phyloP scores from a whole-genome alignment of 2,113 vertebrate species.

The Silurus meridionalis region DNA sequence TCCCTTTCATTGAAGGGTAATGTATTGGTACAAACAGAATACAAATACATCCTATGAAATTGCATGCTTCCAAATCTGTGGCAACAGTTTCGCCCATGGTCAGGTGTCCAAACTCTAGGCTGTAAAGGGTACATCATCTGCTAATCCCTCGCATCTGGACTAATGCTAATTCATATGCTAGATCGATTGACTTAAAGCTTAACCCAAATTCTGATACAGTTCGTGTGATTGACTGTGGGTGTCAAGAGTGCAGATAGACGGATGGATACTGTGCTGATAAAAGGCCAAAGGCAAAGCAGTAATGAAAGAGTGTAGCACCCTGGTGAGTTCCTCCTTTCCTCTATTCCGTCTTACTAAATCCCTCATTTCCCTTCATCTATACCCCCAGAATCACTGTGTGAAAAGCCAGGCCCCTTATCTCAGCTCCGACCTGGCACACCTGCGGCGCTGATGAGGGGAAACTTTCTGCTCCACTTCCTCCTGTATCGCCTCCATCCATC shows the following conservation, averaged over 20 bases:
- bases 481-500: slow-evolving; percentile 23
- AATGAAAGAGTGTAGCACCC: not conserved
- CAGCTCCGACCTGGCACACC: slow-evolving; percentile 15
- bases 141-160: no score
- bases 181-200: not conserved
- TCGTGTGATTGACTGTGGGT: not conserved
- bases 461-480: slow-evolving; percentile 36
- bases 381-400: slow-evolving; percentile 12
- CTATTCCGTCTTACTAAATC: not conserved
- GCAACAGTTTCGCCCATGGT: not conserved
- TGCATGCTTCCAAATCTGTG: not conserved
- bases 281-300: slow-evolving; percentile 34
- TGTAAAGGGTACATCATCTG: no score
- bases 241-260: not conserved
- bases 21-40: not conserved
- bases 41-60: not conserved
- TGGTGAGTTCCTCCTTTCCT: slow-evolving; percentile 13
- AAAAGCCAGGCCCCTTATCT: slow-evolving; percentile 34
- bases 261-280: slow-evolving; percentile 20
- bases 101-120: no score
- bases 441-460: slow-evolving; percentile 24
- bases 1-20: not conserved
- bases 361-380: slow-evolving; percentile 14
- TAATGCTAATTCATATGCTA: not conserved
- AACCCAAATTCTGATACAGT: not conserved